Conservation (phyloP, 1,140 invertebrate species). For the Caenorhabditis latens region DNA sequence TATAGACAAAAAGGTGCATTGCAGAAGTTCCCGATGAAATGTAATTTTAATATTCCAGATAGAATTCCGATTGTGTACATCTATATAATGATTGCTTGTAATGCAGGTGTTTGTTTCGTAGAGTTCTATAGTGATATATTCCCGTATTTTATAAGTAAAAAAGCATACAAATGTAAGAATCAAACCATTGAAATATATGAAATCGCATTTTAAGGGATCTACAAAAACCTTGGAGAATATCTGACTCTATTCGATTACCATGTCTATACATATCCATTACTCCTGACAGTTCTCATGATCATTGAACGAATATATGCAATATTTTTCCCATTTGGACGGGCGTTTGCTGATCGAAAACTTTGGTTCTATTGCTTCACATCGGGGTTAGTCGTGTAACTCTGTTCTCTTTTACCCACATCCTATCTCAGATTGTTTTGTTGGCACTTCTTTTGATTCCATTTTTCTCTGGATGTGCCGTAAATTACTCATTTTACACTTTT, state of each 20-base stretch:
- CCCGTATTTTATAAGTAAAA: slow-evolving; percentile 3
- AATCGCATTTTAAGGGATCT: background rate
- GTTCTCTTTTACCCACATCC: background rate
- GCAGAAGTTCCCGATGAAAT: background rate
- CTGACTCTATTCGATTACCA: slow-evolving; percentile 4
- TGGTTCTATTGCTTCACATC: background rate
- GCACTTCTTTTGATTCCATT: background rate
- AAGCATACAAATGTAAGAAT: background rate
- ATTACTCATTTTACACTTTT: slow-evolving; percentile 23
- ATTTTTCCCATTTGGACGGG: background rate
- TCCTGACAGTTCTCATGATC: background rate
- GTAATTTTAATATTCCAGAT: background rate
- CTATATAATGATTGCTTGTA: background rate
- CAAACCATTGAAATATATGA: background rate
- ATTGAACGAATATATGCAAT: background rate
- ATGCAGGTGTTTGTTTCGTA: background rate
- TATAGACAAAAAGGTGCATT: background rate
- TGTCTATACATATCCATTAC: background rate
- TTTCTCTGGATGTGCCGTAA: background rate
- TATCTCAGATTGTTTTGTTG: background rate
- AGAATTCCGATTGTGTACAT: background rate
- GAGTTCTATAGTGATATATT: slow-evolving; percentile 7
- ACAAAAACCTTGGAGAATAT: background rate
- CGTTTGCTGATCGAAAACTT: background rate
- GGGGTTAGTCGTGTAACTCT: background rate